Conservation (phyloP, 1,140 invertebrate species). For the Bombus confusus region DNA sequence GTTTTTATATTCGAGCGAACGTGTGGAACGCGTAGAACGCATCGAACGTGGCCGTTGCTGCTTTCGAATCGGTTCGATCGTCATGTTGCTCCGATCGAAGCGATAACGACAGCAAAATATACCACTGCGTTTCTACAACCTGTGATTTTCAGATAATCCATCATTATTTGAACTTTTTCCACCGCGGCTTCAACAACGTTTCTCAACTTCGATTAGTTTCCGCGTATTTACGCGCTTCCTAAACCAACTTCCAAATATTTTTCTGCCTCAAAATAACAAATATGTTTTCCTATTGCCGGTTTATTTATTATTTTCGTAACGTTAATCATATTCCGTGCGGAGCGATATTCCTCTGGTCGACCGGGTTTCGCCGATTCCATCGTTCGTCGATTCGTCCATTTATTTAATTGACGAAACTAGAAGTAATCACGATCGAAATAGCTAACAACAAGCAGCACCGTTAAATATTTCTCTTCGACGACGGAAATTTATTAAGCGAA, state of each 20-base stretch:
- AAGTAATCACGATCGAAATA: too few species aligned
- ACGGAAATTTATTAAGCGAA: too few species aligned
- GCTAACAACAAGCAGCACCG: not conserved
- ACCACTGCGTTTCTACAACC: not conserved
- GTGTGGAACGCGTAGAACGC: not conserved
- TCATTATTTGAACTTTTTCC: not conserved
- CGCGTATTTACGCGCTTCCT: too few species aligned
- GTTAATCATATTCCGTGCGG: not conserved
- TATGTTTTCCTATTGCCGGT: not conserved
- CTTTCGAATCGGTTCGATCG: not conserved
- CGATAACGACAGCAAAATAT: not conserved
- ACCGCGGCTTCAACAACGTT: not conserved
- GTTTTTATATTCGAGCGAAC: not conserved
- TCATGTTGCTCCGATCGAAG: not conserved
- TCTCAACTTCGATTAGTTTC: not conserved
- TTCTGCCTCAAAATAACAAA: not conserved
- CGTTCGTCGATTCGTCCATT: not conserved
- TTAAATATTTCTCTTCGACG: not conserved
- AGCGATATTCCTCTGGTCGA: not conserved
- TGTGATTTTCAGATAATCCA: slow-evolving; percentile 5
- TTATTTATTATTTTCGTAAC: not conserved
- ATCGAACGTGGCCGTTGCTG: not conserved
- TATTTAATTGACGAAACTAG: too few species aligned
- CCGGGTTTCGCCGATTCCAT: not conserved
- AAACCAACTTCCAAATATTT: not conserved